Base-by-base conservation (phyloP, 2,113 vertebrate genomes). In the Nannobrachium achirus region DNA sequence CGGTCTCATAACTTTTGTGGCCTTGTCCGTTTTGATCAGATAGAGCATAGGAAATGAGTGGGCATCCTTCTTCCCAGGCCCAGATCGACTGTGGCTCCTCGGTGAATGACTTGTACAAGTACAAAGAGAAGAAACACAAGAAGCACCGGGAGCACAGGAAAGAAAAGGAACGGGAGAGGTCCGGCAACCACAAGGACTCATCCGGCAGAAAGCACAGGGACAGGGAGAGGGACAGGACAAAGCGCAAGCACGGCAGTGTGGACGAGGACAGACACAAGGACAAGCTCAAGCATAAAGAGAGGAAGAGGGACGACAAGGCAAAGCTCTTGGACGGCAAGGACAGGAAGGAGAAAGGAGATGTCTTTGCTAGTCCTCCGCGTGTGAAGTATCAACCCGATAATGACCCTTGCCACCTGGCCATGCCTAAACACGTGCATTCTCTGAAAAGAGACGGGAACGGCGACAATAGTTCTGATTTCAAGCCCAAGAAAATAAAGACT, bases 81-180 rank as follows among this genome's bases (percentile, higher is more conserved):
- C 93, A 98, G 96, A 95, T 97, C 76, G 94, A 97, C 80, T 87
- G 92, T 81, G 95, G 94, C 92, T 95, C 95, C 86, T 94, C 94
- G 86, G 86, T 92, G 83, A 97, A 96, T 89, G 97, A 98, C 93
- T 95, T 93, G 85, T 95, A 98, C 89, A 98, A 96, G 93, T 94
- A 96, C 88, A 98, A 95, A 94, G 96, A 98, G 80, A 98, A 98
- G 91, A 96, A 98, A 86, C 96, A 98, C 87, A 95, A 96, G 90
- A n/a, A n/a, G n/a, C 96, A 98, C 91, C 98, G 96, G 88, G 98
- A 98, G 88, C 97, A 99, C 84, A 97, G 95, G 82, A 96, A 98
- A n/a, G n/a, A n/a, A n/a, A n/a, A n/a, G n/a, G n/a, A n/a, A 65
- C 94, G 96, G 63, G 95, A 97, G 83, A 98, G 96, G 86, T 94